Evolutionary conservation across 2,797 vertebrate species (phyloP).

Genomic region (Sternarchorhynchus goeldii): DNA sequence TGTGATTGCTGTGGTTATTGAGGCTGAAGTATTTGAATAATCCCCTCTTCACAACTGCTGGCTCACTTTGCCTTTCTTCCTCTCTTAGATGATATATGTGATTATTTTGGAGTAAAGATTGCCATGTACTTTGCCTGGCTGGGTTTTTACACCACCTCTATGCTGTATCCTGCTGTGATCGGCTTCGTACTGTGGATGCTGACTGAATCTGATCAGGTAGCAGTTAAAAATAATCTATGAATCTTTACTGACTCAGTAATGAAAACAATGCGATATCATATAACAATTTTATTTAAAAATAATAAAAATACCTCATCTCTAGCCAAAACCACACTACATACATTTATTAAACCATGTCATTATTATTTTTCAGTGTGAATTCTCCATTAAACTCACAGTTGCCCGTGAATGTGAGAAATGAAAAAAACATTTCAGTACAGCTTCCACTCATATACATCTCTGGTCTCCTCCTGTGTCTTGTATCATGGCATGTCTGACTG

Average conservation of each 20-base stretch:
- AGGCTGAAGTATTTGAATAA: background rate
- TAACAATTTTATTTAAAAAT: too few species aligned
- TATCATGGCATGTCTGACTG: background rate
- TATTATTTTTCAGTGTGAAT: too few species aligned
- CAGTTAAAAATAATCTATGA: background rate
- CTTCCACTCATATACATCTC: background rate
- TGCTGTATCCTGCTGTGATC: constrained; percentile 94
- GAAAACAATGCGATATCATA: too few species aligned
- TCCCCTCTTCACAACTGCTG: background rate
- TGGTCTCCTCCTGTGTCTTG: background rate
- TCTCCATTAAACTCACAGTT: too few species aligned
- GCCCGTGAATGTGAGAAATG: too few species aligned
- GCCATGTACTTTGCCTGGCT: constrained; percentile 98
- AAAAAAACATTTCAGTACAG: background rate
- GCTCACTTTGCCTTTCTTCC: background rate
- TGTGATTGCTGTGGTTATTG: too few species aligned
- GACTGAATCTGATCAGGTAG: constrained; percentile 93
- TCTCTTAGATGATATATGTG: constrained; percentile 91
- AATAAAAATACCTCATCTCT: too few species aligned
- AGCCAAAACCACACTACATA: too few species aligned
- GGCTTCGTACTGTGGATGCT: constrained; percentile 94
- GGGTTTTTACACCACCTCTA: constrained; percentile 96
- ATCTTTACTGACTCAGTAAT: too few species aligned
- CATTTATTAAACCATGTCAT: too few species aligned
- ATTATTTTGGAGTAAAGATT: constrained; percentile 97